Percentiles rank a stretch among this genome's conserved stretches.
Conservation (phyloP, 2,888 invertebrate species). For the Sphaerophoria taeniata region DNA sequence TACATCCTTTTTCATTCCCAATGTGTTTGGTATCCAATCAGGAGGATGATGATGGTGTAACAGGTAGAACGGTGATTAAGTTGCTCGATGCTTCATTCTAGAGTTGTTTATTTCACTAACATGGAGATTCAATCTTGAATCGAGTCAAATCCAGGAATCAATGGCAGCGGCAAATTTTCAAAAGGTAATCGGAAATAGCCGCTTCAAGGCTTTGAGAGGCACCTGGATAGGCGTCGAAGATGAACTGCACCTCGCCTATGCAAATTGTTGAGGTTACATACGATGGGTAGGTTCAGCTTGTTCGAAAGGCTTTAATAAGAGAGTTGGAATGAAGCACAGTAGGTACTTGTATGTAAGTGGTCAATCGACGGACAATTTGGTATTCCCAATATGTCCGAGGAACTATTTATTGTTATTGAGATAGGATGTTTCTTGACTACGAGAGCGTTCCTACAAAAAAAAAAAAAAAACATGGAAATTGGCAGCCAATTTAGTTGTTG, state of each 20-base stretch:
- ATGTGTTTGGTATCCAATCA: background rate
- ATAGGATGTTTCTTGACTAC: slow-evolving; percentile 36
- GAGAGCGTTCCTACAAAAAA: background rate
- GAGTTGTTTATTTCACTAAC: slow-evolving; percentile 69
- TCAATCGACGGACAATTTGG: slow-evolving; percentile 52
- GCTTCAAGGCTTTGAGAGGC: slow-evolving; percentile 35
- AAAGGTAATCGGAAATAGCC: slow-evolving; percentile 60
- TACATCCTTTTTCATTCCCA: slow-evolving; percentile 1
- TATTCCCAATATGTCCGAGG: slow-evolving; percentile 51
- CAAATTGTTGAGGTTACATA: slow-evolving; percentile 42
- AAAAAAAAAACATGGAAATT: slow-evolving; percentile 41
- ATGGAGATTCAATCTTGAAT: slow-evolving; percentile 4
- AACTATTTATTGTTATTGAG: slow-evolving; percentile 66
- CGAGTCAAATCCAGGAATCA: slow-evolving; percentile 17
- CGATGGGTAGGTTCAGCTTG: background rate
- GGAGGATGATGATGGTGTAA: slow-evolving; percentile 37
- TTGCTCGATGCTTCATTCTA: slow-evolving; percentile 37
- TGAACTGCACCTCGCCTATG: slow-evolving; percentile 48
- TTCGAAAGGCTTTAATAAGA: slow-evolving; percentile 9
- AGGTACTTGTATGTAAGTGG: slow-evolving; percentile 37
- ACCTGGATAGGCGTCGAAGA: background rate
- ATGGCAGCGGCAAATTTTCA: slow-evolving; percentile 44
- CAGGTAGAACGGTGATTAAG: slow-evolving; percentile 51
- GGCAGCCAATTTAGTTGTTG: slow-evolving; percentile 48
- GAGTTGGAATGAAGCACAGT: background rate